A percentile compares a stretch with the other conserved stretches of the same genome.
phyloP scores from a whole-genome alignment of 2,113 vertebrate species.

The Eulacestoma nigropectus region DNA sequence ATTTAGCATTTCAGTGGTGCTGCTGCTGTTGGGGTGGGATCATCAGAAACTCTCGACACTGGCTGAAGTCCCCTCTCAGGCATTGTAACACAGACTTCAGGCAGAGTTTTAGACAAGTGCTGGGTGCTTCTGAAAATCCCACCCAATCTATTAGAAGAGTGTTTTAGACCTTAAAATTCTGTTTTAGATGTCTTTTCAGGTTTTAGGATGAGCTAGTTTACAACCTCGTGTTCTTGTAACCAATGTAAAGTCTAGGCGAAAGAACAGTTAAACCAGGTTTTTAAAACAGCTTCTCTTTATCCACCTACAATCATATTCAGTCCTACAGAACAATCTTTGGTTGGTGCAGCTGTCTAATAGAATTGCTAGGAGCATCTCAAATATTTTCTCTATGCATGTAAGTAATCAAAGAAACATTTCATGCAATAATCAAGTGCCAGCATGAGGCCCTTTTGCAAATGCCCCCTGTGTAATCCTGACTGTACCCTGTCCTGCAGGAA shows the following conservation, averaged over 20 bases:
- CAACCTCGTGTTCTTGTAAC: not conserved
- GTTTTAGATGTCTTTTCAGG: not conserved
- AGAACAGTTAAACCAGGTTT: not conserved
- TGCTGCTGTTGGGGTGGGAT: constrained; percentile 34
- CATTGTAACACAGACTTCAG: constrained; percentile 12
- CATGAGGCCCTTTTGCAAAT: not conserved
- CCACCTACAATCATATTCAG: not conserved
- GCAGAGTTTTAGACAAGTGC: not conserved
- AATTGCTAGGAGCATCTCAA: not conserved
- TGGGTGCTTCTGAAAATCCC: constrained; percentile 18
- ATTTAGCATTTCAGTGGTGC: constrained; percentile 42
- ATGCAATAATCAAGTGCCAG: constrained; percentile 12
- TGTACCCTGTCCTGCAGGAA: not conserved
- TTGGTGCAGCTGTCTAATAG: not conserved
- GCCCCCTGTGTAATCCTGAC: not conserved
- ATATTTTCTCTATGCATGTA: constrained; percentile 26
- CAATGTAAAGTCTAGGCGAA: not conserved
- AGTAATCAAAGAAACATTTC: constrained; percentile 17
- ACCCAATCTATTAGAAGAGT: not conserved
- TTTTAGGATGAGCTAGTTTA: constrained; percentile 20
- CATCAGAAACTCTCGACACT: not conserved
- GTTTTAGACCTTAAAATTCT: not conserved
- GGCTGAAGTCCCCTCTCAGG: constrained; percentile 31
- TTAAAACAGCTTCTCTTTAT: not conserved
- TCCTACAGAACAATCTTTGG: not conserved